Evolutionary conservation across 2,888 invertebrate genomes (phyloP).

Genomic region (Aphidius colemani): DNA sequence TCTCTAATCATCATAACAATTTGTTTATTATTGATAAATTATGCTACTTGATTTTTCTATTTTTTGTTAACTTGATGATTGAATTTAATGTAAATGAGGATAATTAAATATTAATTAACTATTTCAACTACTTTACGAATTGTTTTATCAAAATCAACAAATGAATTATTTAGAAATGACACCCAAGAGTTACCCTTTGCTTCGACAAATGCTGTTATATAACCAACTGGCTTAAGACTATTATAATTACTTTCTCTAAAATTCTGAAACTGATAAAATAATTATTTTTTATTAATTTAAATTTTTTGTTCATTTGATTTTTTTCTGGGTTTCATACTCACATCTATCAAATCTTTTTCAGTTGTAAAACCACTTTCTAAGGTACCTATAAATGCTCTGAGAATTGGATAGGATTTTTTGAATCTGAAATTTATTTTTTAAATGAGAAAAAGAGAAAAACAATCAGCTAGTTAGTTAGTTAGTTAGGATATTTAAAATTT

Average conservation of each 20-base stretch:
- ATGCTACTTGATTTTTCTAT: too few species aligned
- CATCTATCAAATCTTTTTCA: slow-evolving; percentile 48
- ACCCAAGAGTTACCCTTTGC: slow-evolving; percentile 47
- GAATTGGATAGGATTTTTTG: slow-evolving; percentile 41
- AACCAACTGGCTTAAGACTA: slow-evolving; percentile 44
- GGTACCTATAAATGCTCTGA: slow-evolving; percentile 46
- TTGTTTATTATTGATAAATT: too few species aligned
- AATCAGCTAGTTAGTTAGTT: too few species aligned
- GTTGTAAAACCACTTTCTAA: slow-evolving; percentile 44
- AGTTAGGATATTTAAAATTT: too few species aligned
- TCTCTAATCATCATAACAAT: too few species aligned
- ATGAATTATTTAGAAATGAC: slow-evolving; percentile 43
- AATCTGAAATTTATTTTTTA: slow-evolving; percentile 38
- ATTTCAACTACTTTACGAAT: not conserved
- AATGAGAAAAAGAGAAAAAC: not conserved
- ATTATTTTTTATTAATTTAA: not conserved
- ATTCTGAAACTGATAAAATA: slow-evolving; percentile 42
- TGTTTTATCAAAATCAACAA: slow-evolving; percentile 39
- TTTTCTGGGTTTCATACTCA: too few species aligned
- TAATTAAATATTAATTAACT: too few species aligned
- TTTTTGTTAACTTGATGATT: too few species aligned
- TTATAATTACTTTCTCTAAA: slow-evolving; percentile 47
- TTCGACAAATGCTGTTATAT: slow-evolving; percentile 46
- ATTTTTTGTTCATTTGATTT: too few species aligned
- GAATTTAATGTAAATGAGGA: too few species aligned